Evolutionary conservation across 1,140 invertebrate species (phyloP), one percentile per base, ranked within the genome.

Genomic region (Acromyrmex charruanus): DNA sequence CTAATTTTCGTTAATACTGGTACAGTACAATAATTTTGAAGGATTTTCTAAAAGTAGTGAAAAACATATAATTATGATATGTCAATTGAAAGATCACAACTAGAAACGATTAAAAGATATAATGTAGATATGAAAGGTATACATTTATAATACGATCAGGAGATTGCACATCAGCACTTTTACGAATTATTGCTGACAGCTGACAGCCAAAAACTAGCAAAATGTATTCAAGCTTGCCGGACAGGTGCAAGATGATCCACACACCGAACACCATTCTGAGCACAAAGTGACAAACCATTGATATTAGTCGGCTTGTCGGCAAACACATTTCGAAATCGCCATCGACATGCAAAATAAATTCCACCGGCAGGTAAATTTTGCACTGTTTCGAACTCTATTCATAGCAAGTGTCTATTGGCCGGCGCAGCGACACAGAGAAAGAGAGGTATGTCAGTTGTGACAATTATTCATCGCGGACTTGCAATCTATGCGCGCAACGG

Each of bases 321-420:
- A 35, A 25, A 68, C 12, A 44, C n/a, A 39, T 81, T 86, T 80
- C 49, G n/a, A 59, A 86, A 86, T 63, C 25, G 65, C 39, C 49
- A 53, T 49, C 21, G 35, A 16, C 18, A 16, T 12, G 55, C 18
- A 51, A 77, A 77, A 79, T 69, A 79, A 58, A 85, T 79, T 69
- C 18, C 74, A 7, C 28, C 21, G 61, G 39, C 69, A 25, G 25
- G 3, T 28, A 75, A 75, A 16, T 79, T 55, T 65, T 31, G 14
- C n/a, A 21, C 31, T 44, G 49, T 85, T 85, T 79, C 51, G 49
- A 55, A 58, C 55, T 66, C 82, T 79, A 79, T 85, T 85, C 82
- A 85, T 85, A 79, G 82, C 55, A 66, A 79, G 58, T 21, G 65
- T 66, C 25, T 65, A 55, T 51, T 51, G 1, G 55, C 35, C 55